Conservation (phyloP, 92 coral and sea anemone species). For the Chrysogorgia sp. region DNA sequence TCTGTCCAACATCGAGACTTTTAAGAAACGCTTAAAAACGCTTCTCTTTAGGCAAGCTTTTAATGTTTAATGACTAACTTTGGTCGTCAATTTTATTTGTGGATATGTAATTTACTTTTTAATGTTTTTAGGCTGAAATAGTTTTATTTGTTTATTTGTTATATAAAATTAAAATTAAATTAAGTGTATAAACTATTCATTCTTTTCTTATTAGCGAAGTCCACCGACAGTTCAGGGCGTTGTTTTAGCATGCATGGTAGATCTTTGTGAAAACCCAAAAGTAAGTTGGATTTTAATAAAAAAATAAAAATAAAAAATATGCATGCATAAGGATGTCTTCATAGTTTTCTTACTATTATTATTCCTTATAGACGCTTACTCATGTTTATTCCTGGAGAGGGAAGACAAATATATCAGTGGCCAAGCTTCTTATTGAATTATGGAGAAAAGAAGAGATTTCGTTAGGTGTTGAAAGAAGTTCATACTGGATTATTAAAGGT, state of each 20-base stretch:
- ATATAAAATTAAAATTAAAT: no score
- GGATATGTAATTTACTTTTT: no score
- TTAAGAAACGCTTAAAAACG: no score
- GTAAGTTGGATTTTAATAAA: no score
- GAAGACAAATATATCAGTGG: conserved; percentile 68
- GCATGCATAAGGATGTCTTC: not conserved
- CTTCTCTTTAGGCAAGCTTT: no score
- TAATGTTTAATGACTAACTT: no score
- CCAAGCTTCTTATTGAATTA: conserved; percentile 79
- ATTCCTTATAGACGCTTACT: conserved; percentile 66
- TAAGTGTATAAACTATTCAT: not conserved
- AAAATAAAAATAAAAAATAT: no score
- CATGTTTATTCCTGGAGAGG: conserved; percentile 95
- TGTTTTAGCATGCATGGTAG: conserved; percentile 88
- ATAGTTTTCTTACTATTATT: not conserved
- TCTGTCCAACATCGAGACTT: no score
- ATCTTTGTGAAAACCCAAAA: conserved; percentile 90
- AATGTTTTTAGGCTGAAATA: no score
- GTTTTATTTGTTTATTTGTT: no score
- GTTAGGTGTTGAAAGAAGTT: conserved; percentile 67
- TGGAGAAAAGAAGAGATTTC: conserved; percentile 92
- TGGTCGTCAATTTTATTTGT: no score
- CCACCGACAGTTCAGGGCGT: conserved; percentile 93
- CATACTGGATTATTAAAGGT: conserved; percentile 40
- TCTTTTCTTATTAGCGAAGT: conserved; percentile 66